These are phyloP conservation scores for Kradibia gibbosae DNA, from an alignment of 1,140 invertebrate species.

Conservation along the genomic window DNA sequence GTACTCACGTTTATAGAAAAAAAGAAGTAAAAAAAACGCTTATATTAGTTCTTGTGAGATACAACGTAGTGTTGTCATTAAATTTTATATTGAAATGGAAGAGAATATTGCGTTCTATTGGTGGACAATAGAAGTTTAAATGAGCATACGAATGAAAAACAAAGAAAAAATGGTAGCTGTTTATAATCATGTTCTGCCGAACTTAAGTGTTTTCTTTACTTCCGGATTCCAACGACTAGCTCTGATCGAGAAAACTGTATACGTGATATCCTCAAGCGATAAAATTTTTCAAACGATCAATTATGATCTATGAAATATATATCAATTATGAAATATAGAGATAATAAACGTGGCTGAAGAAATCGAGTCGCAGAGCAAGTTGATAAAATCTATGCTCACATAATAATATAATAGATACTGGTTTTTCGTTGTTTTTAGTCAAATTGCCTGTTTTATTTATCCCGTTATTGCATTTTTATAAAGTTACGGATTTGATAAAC, in stretches of 20 bases:
- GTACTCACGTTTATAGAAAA: background rate
- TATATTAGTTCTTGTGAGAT: constrained; percentile 32
- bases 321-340: constrained; percentile 15
- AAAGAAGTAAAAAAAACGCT: constrained; percentile 25
- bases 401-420: constrained; percentile 50
- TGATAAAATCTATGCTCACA: constrained; percentile 32
- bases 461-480: constrained; percentile 50
- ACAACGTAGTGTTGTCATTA: constrained; percentile 31
- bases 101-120: constrained; percentile 7
- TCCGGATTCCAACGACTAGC: background rate
- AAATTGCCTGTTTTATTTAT: constrained; percentile 59
- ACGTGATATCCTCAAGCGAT: background rate
- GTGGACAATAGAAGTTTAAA: constrained; percentile 17
- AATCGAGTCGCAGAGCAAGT: constrained; percentile 31
- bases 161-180: constrained; percentile 1
- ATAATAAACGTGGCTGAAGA: background rate
- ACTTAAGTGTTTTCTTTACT: background rate
- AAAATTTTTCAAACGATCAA: background rate
- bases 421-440: constrained; percentile 58
- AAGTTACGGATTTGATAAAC: constrained; percentile 39
- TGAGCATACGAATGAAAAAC: constrained; percentile 14
- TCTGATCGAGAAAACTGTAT: background rate
- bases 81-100: constrained; percentile 20
- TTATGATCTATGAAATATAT: too few relatives aligned
- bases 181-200: background rate